phyloP scores from a whole-genome alignment of 2,113 vertebrate species.

The Talpa occidentalis region DNA sequence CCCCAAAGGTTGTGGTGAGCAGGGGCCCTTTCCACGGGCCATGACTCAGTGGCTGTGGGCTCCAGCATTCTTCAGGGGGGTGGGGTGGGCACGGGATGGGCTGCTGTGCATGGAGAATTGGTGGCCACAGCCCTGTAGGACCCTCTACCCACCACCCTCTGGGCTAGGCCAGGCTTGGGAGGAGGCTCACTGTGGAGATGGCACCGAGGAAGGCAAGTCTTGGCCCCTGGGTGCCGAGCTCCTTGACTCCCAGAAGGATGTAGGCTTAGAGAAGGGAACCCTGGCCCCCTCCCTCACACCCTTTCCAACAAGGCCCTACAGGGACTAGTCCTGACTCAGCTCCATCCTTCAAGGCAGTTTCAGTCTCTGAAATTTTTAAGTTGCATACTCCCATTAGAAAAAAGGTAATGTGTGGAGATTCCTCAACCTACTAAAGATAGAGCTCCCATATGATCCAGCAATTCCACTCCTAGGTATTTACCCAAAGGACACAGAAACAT shows the following conservation, averaged over 20 bases:
- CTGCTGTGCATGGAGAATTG: not conserved
- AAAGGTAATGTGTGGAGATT: too few relatives aligned
- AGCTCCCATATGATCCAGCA: too few relatives aligned
- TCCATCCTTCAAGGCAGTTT: not conserved
- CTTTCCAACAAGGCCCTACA: not conserved
- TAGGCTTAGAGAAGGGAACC: not conserved
- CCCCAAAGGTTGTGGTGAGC: slow-evolving; percentile 17
- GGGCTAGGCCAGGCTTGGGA: not conserved
- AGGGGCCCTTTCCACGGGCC: not conserved
- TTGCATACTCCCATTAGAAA: not conserved
- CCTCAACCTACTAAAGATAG: too few relatives aligned
- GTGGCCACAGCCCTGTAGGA: not conserved
- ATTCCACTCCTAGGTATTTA: too few relatives aligned
- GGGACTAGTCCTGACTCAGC: not conserved
- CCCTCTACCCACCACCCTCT: not conserved
- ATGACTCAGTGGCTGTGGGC: slow-evolving; percentile 46
- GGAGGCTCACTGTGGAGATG: fast-evolving
- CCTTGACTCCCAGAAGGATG: not conserved
- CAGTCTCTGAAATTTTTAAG: not conserved
- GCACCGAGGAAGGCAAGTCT: not conserved
- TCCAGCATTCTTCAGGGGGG: not conserved
- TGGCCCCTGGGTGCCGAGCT: not conserved
- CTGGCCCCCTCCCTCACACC: not conserved
- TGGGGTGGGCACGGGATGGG: not conserved
- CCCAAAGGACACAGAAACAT: too few relatives aligned